A percentile compares a stretch with the other conserved stretches of the same genome.
Evolutionary conservation across 2,888 invertebrate genomes (phyloP).

Genomic region (Pristionchus arcanus): DNA sequence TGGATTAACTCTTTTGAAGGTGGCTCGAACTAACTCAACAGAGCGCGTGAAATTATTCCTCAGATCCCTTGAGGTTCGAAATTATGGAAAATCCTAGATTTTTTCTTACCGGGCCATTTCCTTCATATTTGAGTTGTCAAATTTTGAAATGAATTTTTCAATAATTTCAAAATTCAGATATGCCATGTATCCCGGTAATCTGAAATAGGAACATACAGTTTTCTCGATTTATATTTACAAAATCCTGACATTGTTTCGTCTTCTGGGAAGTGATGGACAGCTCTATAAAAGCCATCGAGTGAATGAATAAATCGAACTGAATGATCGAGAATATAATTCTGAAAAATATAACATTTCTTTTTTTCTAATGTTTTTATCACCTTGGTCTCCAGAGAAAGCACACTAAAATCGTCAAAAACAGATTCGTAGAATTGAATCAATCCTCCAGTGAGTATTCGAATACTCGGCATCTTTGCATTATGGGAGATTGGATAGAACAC

Average conservation of each 20-base stretch:
- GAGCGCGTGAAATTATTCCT: background rate
- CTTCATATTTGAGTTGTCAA: background rate
- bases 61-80: background rate
- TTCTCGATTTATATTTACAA: background rate
- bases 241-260: constrained; percentile 15
- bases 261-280: background rate
- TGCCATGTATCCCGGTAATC: background rate
- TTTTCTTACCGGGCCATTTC: background rate
- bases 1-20: constrained; percentile 1
- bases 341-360: background rate
- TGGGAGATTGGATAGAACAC: background rate
- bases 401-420: background rate
- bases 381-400: background rate
- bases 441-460: background rate
- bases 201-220: background rate
- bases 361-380: background rate
- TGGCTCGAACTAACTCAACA: background rate
- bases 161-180: background rate
- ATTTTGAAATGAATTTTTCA: background rate
- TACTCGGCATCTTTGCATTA: background rate
- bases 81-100: background rate
- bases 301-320: background rate
- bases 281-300: constrained; percentile 23
- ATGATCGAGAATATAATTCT: background rate
- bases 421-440: background rate